Base-by-base conservation (phyloP, 2,113 vertebrate genomes). In the Psammodynastes pulverulentus region DNA sequence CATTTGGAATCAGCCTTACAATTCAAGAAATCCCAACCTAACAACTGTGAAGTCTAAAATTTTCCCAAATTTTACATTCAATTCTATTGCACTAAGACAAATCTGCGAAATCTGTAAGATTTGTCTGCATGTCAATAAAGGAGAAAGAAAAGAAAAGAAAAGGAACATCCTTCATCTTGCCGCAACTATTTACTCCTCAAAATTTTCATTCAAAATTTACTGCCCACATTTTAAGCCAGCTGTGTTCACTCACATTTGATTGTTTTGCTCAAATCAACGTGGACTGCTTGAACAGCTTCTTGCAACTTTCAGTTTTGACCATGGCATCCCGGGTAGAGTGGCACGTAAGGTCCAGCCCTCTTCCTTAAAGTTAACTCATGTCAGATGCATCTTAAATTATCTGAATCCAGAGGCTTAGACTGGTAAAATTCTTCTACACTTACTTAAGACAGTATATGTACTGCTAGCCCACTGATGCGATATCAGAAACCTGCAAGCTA, bases 401-500 rank as follows among this genome's bases (percentile, higher is more conserved):
- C 94, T 90, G 95, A 94, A 97, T 92, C 93, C 93, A 62, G 85
- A 91, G 72, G 95, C 94, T 94, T 34, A 94, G 95, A 95, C 95
- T 97, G 79, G 79, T 92, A 92, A 92, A 95, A 96, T 95, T 96
- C 94, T 96, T 96, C 96, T 94, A 96, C 96, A 97, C 96, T 97
- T 96, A 97, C 97, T 96, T 96, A 97, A 96, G 96, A 95, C 86
- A 95, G 96, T 95, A 95, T 94, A 52, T 89, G 90, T 95, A 96
- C 96, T 93, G 96, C 95, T 95, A 95, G 96, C 97, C 97, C 97
- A 96, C 96, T 95, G 97, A 95, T 96, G 96, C 94, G 94, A 92
- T 97, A 97, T 96, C 96, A 95, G 96, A 96, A 97, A 97, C 97
- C 97, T 97, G 96, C 95, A 95, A 97, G 97, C 97, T 96, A 96